Conservation (phyloP, 2,797 vertebrate genomes). For the Macropodus opercularis region DNA sequence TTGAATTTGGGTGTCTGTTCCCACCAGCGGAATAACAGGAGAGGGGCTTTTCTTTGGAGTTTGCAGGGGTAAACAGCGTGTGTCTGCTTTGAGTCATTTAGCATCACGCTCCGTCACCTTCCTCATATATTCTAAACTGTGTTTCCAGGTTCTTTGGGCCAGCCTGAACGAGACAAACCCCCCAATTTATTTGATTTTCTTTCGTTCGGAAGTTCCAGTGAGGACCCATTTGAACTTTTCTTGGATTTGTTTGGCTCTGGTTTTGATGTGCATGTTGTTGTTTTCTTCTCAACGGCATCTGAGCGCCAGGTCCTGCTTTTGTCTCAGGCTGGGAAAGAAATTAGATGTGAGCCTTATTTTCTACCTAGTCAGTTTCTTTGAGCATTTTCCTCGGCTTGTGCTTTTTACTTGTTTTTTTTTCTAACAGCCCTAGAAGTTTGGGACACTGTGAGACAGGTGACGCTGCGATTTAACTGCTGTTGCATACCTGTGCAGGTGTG, state of each 20-base stretch:
- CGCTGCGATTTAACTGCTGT: slow-evolving; percentile 36
- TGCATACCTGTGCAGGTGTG: slow-evolving; percentile 65
- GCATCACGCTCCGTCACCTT: slow-evolving; percentile 67
- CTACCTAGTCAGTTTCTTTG: slow-evolving; percentile 63
- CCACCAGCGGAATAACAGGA: slow-evolving; percentile 58
- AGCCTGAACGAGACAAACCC: slow-evolving; percentile 67
- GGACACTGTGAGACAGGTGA: slow-evolving; percentile 62
- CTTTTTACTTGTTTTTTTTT: slow-evolving; percentile 44
- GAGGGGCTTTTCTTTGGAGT: slow-evolving; percentile 67
- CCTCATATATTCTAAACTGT: slow-evolving; percentile 61
- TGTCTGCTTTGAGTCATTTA: slow-evolving; percentile 75
- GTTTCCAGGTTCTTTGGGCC: slow-evolving; percentile 76
- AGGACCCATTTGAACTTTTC: slow-evolving; percentile 76
- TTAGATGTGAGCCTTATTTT: slow-evolving; percentile 71
- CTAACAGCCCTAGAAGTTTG: slow-evolving; percentile 65
- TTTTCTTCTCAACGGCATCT: slow-evolving; percentile 57
- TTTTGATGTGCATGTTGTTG: slow-evolving; percentile 70
- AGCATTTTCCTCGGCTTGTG: slow-evolving; percentile 25
- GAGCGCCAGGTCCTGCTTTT: slow-evolving; percentile 66
- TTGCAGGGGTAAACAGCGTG: slow-evolving; percentile 67
- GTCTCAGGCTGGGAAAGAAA: slow-evolving; percentile 67
- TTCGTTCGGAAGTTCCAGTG: slow-evolving; percentile 70
- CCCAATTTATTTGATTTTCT: slow-evolving; percentile 81
- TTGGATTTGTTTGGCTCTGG: slow-evolving; percentile 69
- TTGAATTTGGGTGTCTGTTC: slow-evolving; percentile 72